A percentile compares a stretch with the other conserved stretches of the same genome.
Conservation (phyloP, 2,888 invertebrate species). For the Thecocarcelia acutangulata region DNA sequence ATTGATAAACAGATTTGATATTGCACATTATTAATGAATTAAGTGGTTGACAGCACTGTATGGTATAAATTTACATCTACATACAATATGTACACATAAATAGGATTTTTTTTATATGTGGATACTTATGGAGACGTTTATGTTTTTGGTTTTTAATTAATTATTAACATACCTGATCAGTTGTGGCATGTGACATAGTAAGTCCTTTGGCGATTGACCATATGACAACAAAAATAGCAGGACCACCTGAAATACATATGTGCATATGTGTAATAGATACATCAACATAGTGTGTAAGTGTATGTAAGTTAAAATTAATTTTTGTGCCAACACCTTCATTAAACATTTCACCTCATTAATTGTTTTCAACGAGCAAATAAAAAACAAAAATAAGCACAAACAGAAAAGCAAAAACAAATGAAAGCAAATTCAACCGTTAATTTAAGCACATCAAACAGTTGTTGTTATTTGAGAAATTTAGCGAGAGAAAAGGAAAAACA, state of each 20-base stretch:
- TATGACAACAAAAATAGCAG: slow-evolving; percentile 79
- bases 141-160: slow-evolving; percentile 8
- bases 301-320: background rate
- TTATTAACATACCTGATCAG: slow-evolving; percentile 74
- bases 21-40: too few relatives aligned
- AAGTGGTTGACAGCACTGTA: too few relatives aligned
- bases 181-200: slow-evolving; percentile 75
- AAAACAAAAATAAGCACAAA: background rate
- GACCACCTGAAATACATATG: slow-evolving; percentile 75
- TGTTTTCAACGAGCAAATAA: background rate
- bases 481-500: background rate
- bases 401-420: background rate
- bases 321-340: background rate
- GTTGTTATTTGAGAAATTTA: background rate
- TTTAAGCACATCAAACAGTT: background rate
- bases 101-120: too few relatives aligned
- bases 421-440: slow-evolving; percentile 18
- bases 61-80: too few relatives aligned
- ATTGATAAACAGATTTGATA: too few relatives aligned
- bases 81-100: too few relatives aligned
- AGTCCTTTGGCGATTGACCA: slow-evolving; percentile 80
- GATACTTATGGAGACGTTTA: background rate
- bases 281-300: background rate
- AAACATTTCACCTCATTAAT: slow-evolving; percentile 24
- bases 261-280: slow-evolving; percentile 4